Conservation (phyloP, 2,113 vertebrate species). For the Grus americana region DNA sequence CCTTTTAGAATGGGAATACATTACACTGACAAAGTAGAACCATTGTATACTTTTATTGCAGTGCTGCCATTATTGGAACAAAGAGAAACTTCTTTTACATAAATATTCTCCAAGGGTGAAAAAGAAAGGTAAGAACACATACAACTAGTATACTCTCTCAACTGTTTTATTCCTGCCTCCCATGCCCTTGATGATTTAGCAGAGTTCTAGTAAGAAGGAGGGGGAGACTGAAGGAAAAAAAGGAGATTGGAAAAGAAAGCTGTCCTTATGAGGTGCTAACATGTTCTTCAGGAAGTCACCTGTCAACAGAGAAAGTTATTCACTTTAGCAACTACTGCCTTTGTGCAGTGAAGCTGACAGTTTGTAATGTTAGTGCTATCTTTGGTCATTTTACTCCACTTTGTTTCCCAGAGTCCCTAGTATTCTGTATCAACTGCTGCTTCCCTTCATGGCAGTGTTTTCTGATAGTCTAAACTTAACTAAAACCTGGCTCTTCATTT, state of each 20-base stretch:
- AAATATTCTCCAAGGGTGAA: background rate
- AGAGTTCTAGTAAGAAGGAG: background rate
- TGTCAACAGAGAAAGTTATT: constrained; percentile 13
- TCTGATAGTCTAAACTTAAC: background rate
- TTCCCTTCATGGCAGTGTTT: background rate
- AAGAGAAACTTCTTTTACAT: background rate
- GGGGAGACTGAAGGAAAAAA: background rate
- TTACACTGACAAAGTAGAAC: background rate
- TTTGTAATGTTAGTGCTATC: background rate
- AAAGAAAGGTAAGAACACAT: background rate
- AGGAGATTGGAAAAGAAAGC: background rate
- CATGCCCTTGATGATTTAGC: background rate
- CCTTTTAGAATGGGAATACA: background rate
- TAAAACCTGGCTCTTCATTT: background rate
- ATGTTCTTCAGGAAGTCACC: background rate
- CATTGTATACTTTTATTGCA: background rate
- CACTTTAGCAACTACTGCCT: background rate
- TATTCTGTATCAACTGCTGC: background rate
- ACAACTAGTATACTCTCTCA: background rate
- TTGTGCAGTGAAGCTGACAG: background rate
- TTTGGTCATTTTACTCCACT: background rate
- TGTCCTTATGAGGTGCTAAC: background rate
- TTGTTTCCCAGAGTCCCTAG: background rate
- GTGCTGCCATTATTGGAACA: background rate
- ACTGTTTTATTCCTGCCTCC: background rate